Conservation (phyloP, 1,140 invertebrate genomes). For the Brachionus sp. region DNA sequence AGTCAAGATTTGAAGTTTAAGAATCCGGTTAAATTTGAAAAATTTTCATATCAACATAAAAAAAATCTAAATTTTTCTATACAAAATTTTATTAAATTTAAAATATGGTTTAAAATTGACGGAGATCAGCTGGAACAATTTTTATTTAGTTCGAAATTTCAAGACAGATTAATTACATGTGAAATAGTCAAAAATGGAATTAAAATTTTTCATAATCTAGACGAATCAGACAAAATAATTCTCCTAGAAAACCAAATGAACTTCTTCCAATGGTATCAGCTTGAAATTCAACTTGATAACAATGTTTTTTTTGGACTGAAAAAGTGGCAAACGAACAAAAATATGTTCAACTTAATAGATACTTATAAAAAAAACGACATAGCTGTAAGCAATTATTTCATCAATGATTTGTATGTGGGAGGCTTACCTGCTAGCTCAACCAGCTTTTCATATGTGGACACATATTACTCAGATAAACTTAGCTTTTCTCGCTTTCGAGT, state of each 20-base stretch:
- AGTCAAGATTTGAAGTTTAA: not conserved
- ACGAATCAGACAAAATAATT: not conserved
- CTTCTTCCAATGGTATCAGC: not conserved
- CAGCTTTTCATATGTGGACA: not conserved
- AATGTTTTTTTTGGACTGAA: not conserved
- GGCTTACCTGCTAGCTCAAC: not conserved
- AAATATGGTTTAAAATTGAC: not conserved
- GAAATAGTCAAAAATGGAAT: not conserved
- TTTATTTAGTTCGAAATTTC: not conserved
- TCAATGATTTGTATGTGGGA: not conserved
- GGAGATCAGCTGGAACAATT: not conserved
- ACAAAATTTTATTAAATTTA: slow-evolving; percentile 12
- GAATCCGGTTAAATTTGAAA: not conserved
- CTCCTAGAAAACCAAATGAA: not conserved
- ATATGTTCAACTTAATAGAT: not conserved
- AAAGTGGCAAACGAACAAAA: not conserved
- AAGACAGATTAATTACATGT: not conserved
- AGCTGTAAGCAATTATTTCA: not conserved
- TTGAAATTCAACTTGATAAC: not conserved
- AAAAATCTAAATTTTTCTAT: slow-evolving; percentile 7
- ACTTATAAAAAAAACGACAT: not conserved
- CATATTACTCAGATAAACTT: not conserved
- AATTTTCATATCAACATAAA: not conserved
- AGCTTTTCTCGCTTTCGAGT: not conserved
- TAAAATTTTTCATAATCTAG: not conserved